Conservation (phyloP, 2,113 vertebrate species). For the Vicugna pacos region DNA sequence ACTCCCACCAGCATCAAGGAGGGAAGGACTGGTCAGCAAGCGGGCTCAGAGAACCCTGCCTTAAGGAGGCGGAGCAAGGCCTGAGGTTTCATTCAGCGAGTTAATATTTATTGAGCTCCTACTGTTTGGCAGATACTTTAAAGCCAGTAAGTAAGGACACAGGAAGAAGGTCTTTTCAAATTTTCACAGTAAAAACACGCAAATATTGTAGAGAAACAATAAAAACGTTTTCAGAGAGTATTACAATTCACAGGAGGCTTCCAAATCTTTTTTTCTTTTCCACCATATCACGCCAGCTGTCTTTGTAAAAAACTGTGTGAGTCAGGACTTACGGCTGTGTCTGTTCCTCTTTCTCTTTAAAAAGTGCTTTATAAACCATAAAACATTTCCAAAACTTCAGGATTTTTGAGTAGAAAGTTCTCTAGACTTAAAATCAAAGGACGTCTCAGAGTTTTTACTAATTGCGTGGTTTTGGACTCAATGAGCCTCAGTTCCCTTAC, state of each 20-base stretch:
- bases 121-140: not conserved
- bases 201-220: not conserved
- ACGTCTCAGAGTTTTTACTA: not conserved
- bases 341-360: not conserved
- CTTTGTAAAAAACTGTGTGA: not conserved
- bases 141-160: not conserved
- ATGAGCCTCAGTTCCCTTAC: not conserved
- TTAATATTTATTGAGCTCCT: not conserved
- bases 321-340: not conserved
- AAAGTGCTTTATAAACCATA: not conserved
- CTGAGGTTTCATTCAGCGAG: not conserved
- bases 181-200: not conserved
- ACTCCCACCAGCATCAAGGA: not conserved
- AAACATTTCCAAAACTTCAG: not conserved
- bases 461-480: not conserved
- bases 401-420: not conserved
- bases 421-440: constrained; percentile 33
- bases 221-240: not conserved
- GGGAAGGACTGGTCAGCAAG: not conserved
- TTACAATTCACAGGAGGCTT: not conserved
- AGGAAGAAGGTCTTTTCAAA: not conserved
- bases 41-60: not conserved
- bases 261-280: not conserved
- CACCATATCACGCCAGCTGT: not conserved
- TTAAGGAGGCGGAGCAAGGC: not conserved